Percentiles rank a stretch among this genome's conserved stretches.
phyloP scores from a whole-genome alignment of 2,113 vertebrate species.

The Sylvietta virens region DNA sequence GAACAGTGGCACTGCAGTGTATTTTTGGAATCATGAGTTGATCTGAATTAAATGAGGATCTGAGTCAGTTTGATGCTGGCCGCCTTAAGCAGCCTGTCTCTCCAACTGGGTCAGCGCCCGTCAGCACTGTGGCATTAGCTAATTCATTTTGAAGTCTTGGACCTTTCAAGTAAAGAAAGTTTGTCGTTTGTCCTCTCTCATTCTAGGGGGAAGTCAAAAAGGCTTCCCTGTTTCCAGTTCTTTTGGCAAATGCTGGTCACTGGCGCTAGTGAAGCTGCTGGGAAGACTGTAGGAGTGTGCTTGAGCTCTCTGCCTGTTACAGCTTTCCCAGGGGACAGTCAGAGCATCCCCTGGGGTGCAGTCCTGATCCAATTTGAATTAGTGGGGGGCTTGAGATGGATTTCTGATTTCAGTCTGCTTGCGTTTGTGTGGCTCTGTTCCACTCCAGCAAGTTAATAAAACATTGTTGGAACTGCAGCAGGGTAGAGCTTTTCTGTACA shows the following conservation, averaged over 20 bases:
- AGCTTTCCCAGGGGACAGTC: background rate
- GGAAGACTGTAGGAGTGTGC: background rate
- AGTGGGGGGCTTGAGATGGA: background rate
- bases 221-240: background rate
- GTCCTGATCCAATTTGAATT: background rate
- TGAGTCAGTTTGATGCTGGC: conserved; percentile 58
- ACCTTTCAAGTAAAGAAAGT: conserved; percentile 33
- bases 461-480: background rate
- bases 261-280: background rate
- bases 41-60: conserved; percentile 52
- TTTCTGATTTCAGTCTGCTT: background rate
- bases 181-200: background rate
- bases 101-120: conserved; percentile 49
- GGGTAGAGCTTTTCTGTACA: background rate
- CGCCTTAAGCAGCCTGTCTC: conserved; percentile 27
- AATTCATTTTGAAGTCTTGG: conserved; percentile 36
- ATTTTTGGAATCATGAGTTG: conserved; percentile 18
- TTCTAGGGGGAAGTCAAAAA: background rate
- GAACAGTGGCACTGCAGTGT: conserved; percentile 10
- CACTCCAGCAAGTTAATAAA: background rate
- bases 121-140: background rate
- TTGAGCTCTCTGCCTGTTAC: background rate
- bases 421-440: background rate
- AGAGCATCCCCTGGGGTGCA: background rate
- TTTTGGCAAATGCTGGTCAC: background rate